phyloP scores from a whole-genome alignment of 2,888 invertebrate genomes.

The Nebria salina region DNA sequence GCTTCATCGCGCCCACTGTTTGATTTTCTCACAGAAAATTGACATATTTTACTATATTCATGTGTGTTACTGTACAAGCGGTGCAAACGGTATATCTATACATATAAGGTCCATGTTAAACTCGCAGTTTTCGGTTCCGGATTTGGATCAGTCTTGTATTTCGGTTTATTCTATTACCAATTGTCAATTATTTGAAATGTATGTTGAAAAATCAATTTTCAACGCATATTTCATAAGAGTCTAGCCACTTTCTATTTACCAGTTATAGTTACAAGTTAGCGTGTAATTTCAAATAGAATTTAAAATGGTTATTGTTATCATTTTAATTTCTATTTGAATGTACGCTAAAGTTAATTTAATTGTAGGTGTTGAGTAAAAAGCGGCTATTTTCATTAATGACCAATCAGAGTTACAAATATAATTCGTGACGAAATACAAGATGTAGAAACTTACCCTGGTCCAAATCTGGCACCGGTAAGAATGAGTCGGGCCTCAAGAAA shows the following conservation, averaged over 20 bases:
- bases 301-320: not conserved
- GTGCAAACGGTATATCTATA: not conserved
- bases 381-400: not conserved
- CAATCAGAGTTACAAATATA: not conserved
- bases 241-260: not conserved
- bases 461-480: not conserved
- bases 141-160: not conserved
- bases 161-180: not conserved
- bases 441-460: not conserved
- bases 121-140: not conserved
- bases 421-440: not conserved
- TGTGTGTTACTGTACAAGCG: not conserved
- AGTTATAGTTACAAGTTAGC: not conserved
- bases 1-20: not conserved
- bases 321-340: not conserved
- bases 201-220: not conserved
- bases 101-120: not conserved
- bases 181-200: not conserved
- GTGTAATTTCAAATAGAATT: not conserved
- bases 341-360: not conserved
- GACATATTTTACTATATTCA: not conserved
- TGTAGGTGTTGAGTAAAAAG: not conserved
- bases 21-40: not conserved
- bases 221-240: not conserved
- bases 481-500: not conserved